Base-by-base conservation (phyloP, 2,797 vertebrate species). In the Artibeus lituratus region DNA sequence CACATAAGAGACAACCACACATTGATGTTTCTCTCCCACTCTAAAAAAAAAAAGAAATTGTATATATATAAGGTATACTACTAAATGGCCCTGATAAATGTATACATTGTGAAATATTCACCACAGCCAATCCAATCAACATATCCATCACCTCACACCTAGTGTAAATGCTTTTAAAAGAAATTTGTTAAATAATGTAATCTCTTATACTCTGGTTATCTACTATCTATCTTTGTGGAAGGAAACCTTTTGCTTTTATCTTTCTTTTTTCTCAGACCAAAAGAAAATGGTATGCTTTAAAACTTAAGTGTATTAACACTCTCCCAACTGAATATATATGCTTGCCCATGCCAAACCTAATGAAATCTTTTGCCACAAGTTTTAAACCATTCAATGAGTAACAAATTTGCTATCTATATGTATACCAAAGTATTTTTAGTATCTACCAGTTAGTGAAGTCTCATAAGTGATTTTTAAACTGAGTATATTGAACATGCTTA, bases 151-250 rank as follows among this genome's bases (percentile, higher is more conserved):
- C 69, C 59, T 83, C 89, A 95, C 51, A 51, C 42, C 29, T 88
- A 95, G 42, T 22, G 11, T 88, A 92, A 88, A 89, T 55, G 70
- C 51, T 77, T 89, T 59, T 80, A 73, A 87, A 47, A 92, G 85
- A 85, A 97, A 90, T 88, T 42, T 90, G 22, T 94, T 47, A 81
- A 94, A 69, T 77, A 81, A n/a, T 16, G n/a, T 67, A 82, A 87
- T 65, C 53, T 62, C 51, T 29, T 42, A 1, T 57, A 47, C 57
- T 77, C 39, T 83, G 62, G 29, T 84, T 92, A 82, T 84, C 51
- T 65, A 37, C 44, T 85, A 0, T 84, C 14, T 76, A 49, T 73
- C 59, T 85, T 88, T 53, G 16, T 39, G 39, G 16, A 24, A 69
- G 65, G 49, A 92, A 93, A 51, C 80, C 47, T 14, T 76, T 67